Evolutionary conservation across 1,140 invertebrate genomes (phyloP).

Genomic region (Bombus superbus): DNA sequence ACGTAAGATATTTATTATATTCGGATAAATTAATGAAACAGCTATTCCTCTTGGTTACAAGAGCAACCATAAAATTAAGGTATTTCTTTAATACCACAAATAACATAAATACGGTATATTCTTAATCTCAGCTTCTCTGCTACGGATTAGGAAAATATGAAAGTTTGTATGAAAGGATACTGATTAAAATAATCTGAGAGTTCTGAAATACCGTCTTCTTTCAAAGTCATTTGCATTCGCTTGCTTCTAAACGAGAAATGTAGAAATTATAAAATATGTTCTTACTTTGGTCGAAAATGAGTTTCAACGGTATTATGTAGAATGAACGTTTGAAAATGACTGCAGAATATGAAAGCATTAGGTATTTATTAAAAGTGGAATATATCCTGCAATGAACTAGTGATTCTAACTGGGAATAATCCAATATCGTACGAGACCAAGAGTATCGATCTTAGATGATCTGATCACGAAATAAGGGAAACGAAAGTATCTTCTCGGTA

Average conservation of each 20-base stretch:
- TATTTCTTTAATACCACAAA: background rate
- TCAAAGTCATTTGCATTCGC: background rate
- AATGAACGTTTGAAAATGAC: background rate
- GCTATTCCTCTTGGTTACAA: too few relatives aligned
- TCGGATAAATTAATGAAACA: background rate
- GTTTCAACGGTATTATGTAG: background rate
- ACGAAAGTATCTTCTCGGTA: background rate
- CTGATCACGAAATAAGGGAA: background rate
- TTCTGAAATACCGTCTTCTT: background rate
- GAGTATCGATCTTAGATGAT: background rate
- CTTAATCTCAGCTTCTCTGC: background rate
- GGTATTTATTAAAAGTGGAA: too few relatives aligned
- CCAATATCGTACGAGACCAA: background rate
- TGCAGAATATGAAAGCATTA: background rate
- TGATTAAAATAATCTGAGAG: background rate
- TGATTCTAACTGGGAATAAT: background rate
- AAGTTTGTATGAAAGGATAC: background rate
- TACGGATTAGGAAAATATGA: background rate
- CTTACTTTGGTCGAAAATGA: background rate
- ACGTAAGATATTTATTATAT: background rate
- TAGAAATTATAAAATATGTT: background rate
- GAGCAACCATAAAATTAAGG: background rate
- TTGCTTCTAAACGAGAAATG: slow-evolving; percentile 1
- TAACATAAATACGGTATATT: background rate
- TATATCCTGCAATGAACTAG: background rate